Conservation (phyloP, 2,113 vertebrate genomes). For the Prietella phreatophila region DNA sequence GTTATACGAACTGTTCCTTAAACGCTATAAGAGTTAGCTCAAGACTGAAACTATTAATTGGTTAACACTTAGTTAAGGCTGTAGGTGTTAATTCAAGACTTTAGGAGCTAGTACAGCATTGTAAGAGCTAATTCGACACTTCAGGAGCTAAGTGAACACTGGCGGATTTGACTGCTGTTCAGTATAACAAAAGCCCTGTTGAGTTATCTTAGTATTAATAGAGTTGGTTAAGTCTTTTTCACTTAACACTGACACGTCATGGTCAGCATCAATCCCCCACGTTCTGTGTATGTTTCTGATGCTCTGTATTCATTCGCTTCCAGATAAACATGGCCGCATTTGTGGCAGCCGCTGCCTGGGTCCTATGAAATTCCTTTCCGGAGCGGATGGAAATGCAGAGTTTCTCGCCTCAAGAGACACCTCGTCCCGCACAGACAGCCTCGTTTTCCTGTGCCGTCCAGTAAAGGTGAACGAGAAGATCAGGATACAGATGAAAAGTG, state of each 20-base stretch:
- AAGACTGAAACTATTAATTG: background rate
- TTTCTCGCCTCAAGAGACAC: conserved; percentile 25
- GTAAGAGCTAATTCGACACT: background rate
- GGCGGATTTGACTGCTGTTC: background rate
- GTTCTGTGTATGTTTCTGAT: background rate
- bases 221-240: background rate
- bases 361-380: conserved; percentile 38
- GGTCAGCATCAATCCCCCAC: too few relatives aligned
- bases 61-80: background rate
- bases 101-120: background rate
- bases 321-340: conserved; percentile 25
- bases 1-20: background rate
- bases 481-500: conserved; percentile 6
- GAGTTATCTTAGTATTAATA: background rate
- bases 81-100: background rate
- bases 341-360: conserved; percentile 48
- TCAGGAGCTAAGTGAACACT: background rate
- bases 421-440: background rate
- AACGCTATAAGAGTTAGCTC: background rate
- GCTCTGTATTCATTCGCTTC: background rate
- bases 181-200: background rate
- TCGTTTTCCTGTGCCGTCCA: conserved; percentile 39
- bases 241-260: background rate
- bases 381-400: background rate
- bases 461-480: conserved; percentile 45